Evolutionary conservation across 1,140 invertebrate genomes (phyloP), one percentile per base, ranked within the genome.

Genomic region (Hycleus cichorii): DNA sequence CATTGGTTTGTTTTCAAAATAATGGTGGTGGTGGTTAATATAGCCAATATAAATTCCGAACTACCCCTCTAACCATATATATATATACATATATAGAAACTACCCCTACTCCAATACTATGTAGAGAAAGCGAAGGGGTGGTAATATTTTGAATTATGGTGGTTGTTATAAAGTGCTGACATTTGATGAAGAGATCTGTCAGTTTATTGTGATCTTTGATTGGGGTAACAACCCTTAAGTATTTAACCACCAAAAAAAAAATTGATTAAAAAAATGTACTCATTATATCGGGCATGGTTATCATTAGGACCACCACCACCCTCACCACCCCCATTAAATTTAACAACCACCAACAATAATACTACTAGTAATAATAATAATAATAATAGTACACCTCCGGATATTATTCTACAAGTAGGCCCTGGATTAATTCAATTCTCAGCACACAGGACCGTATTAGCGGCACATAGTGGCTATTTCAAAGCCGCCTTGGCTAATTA

Each of bases 391-490:
- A 65, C 78, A 64, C 70, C 81, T 63, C 83, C 83, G 5, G 83
- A 87, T 65, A 81, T 85, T 0, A 72, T 84, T 12, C 72, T 87
- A 0, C 76, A 82, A 67, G 83, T 86, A 6, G 84, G 84, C 0
- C 81, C 82, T 18, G 74, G 76, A 3, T 77, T 80, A 54, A 80
- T 82, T 2, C 79, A 85, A 40, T 89, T 88, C 71, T 80, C 83
- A 0, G 86, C 85, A 1, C 86, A 89, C 64, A 78, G 80, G 7
- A 69, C 76, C 11, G 76, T 89, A 4, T 68, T 90, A n/a, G 78
- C 83, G 3, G 77, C 82, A 7, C 85, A 89, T 66, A 88, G 86
- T 64, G 87, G 86, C 4, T 89, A 87, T 66, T 76, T 86, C 60
- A 77, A 82, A 54, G 79, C 81, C 3, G 75, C 80, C 26, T 73